Evolutionary conservation across 2,113 vertebrate genomes (phyloP), one percentile per base, ranked within the genome.

Genomic region (Acanthisitta chloris): DNA sequence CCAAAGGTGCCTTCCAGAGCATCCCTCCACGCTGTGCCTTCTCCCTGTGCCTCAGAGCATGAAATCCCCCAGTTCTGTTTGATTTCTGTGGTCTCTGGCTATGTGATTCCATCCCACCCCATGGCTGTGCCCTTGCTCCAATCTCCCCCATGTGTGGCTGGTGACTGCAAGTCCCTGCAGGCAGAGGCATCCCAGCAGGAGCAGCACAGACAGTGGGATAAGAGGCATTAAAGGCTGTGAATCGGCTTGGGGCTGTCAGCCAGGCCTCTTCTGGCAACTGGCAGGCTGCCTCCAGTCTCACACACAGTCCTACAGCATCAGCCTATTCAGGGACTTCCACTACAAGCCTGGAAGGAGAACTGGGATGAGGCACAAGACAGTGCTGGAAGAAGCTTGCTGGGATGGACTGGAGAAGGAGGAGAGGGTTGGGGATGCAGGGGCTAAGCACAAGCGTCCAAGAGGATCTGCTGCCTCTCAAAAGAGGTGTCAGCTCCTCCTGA

Each of bases 81-180:
- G 12, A 11, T 71, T 38, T 64, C 43, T 21, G 26, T 7, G 14
- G 36, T n/a, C 21, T 49, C 66, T 76, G 55, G 19, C 29, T 28
- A 23, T 8, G 55, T 61, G 52, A 16, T 12, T 14, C 61, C 48
- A 45, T 18, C 29, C 25, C 25, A 69, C 9, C 14, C n/a, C 15
- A 16, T 5, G 13, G 12, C 20, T 4, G 2, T 36, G 17, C 8
- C 36, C 46, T 8, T 25, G 25, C 70, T 52, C 52, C 0, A 1
- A 31, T 24, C 28, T 36, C 28, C n/a, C n/a, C 23, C 8, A 0
- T 2, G 4, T 1, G 48, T 4, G 20, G 23, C 1, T 11, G 45
- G 42, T 26, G 65, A 8, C 64, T 5, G 49, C 12, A 17, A 59
- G 36, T 28, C 46, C 13, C 2, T 10, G 51, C 34, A 31, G 81